phyloP scores from a whole-genome alignment of 2,888 invertebrate genomes.

The Alsophila aescularia region DNA sequence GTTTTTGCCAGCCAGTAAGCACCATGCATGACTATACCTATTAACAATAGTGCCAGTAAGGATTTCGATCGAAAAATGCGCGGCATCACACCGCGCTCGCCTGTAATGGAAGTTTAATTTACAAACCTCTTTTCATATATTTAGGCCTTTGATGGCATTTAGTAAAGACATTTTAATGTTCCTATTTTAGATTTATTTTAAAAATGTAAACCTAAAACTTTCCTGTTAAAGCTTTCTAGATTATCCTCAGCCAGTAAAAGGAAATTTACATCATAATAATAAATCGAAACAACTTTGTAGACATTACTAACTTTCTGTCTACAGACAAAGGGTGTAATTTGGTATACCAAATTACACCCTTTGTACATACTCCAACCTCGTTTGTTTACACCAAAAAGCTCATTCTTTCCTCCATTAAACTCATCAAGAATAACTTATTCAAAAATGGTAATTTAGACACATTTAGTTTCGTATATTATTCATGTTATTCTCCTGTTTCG shows the following conservation, averaged over 20 bases:
- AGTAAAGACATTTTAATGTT: too few species aligned
- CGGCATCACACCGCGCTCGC: too few species aligned
- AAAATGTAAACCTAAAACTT: too few species aligned
- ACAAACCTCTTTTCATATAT: too few species aligned
- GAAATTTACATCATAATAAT: neutral
- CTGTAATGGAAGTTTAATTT: too few species aligned
- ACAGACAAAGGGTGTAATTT: too few species aligned
- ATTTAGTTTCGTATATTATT: slow-evolving; percentile 48
- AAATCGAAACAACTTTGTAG: neutral
- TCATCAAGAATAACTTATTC: slow-evolving; percentile 36
- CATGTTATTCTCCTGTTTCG: slow-evolving; percentile 41
- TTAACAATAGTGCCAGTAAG: too few species aligned
- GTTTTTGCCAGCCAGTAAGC: too few species aligned
- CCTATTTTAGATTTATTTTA: too few species aligned
- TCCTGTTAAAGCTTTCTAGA: neutral
- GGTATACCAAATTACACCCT: slow-evolving; percentile 22
- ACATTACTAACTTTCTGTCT: slow-evolving; percentile 6
- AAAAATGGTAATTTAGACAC: slow-evolving; percentile 43
- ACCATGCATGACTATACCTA: too few species aligned
- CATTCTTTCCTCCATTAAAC: slow-evolving; percentile 32
- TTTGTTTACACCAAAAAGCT: slow-evolving; percentile 19
- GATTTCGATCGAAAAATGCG: too few species aligned
- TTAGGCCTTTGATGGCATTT: too few species aligned
- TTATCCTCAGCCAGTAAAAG: neutral
- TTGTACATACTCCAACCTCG: slow-evolving; percentile 3